Evolutionary conservation across 2,888 invertebrate genomes (phyloP), one percentile per base, ranked within the genome.

Genomic region (Byasa hedistus): DNA sequence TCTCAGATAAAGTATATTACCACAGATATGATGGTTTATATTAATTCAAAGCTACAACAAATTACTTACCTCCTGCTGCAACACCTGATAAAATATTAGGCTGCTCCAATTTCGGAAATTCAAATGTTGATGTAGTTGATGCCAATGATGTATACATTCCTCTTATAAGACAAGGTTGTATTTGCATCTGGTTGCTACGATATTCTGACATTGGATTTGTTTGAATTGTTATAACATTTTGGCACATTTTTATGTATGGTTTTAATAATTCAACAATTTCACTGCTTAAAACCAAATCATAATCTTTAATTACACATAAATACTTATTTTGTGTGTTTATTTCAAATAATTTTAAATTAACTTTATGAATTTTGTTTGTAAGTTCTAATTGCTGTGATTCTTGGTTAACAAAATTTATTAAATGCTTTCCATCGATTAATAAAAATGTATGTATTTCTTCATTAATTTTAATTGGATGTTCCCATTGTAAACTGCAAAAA

Each of bases 81-180:
- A 90, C 79, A 51, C 92, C 92, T 68, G 88, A 85, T 69, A 92
- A 78, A 54, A 92, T 88, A 75, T 92, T 92, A 27, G 92, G 92
- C 73, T 90, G 91, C 72, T 92, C 92, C 64, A 92, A 75, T 71
- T 77, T 84, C n/a, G 80, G 77, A 72, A 80, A 85, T 32, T 73
- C 70, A 19, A 78, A 71, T 48, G 75, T 72, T 22, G 74, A 61
- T 17, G 58, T 66, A 54, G 73, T 77, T 52, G 69, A 64, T 32
- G 70, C 70, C 69, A 74, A 74, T 57, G 74, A 75, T 64, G 90
- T 82, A 57, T 71, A 76, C 52, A 87, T 73, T 69, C 77, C 79
- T 75, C 86, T 77, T 8, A 90, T 77, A n/a, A 88, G 68, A 73
- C 80, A 85, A 17, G 82, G 77, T 63, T 79, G 70, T 58, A 69